phyloP scores from a whole-genome alignment of 2,797 vertebrate genomes.

The Falco peregrinus region DNA sequence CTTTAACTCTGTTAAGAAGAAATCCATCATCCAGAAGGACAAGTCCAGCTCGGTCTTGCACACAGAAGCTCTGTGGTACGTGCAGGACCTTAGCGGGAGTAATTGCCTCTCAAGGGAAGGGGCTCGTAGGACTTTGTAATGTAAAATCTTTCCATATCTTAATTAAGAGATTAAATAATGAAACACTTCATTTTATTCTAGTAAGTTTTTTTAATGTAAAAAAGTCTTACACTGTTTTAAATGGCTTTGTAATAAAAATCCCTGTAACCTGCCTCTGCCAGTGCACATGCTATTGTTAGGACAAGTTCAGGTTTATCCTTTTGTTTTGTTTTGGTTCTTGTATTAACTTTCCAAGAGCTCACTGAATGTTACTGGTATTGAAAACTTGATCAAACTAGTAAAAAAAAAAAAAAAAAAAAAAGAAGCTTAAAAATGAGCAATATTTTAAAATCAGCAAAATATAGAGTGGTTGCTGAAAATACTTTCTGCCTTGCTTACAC shows the following conservation, averaged over 20 bases:
- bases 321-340: rapidly evolving
- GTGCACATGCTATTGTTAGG: not conserved
- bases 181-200: not conserved
- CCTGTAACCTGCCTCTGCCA: not conserved
- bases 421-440: not conserved
- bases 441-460: not conserved
- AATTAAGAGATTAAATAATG: conserved; percentile 19
- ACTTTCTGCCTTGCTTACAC: not conserved
- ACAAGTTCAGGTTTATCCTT: not conserved
- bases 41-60: not conserved
- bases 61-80: not conserved
- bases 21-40: not conserved
- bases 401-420: not conserved
- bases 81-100: not conserved
- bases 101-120: not conserved
- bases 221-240: not conserved
- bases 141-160: not conserved
- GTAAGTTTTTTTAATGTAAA: not conserved
- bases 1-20: not conserved
- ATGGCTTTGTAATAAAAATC: not conserved
- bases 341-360: not conserved
- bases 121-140: not conserved
- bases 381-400: not conserved
- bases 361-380: not conserved
- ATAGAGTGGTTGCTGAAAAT: not conserved